Conservation (phyloP, 2,888 invertebrate species). For the Marronus borbonicus region DNA sequence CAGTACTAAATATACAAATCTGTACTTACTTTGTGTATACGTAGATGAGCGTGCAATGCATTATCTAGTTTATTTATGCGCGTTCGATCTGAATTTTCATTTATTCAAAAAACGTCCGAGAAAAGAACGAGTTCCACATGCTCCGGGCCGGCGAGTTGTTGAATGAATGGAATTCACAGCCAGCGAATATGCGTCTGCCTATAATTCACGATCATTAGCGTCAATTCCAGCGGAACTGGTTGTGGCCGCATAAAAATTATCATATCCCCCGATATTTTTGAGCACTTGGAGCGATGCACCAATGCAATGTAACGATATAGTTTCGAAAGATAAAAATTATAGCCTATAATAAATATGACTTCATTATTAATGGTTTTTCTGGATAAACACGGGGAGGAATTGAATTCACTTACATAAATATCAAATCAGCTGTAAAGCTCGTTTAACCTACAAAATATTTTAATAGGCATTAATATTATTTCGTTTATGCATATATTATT, state of each 20-base stretch:
- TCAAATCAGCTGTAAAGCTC: no score
- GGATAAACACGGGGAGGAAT: no score
- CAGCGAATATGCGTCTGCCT: neutral
- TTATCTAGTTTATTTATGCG: conserved; percentile 5
- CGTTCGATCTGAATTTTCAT: conserved; percentile 9
- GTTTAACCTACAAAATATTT: no score
- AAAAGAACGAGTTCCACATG: neutral
- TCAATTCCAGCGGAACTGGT: conserved; percentile 1
- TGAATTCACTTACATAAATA: no score
- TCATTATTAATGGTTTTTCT: no score
- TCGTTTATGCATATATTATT: no score
- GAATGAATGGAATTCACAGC: conserved; percentile 1
- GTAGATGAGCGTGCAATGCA: neutral
- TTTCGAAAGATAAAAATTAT: no score
- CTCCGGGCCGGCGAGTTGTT: neutral
- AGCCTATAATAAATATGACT: no score
- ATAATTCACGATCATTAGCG: neutral
- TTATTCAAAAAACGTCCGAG: conserved; percentile 1
- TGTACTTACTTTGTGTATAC: neutral
- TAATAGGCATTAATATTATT: no score
- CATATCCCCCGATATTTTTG: neutral
- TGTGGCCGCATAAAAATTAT: neutral
- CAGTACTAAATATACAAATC: neutral
- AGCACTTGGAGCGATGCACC: no score
- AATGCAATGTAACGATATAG: no score